These are phyloP conservation scores for Nasonovia ribisnigri DNA, from an alignment of 2,888 invertebrate genomes.

Conservation along the genomic window DNA sequence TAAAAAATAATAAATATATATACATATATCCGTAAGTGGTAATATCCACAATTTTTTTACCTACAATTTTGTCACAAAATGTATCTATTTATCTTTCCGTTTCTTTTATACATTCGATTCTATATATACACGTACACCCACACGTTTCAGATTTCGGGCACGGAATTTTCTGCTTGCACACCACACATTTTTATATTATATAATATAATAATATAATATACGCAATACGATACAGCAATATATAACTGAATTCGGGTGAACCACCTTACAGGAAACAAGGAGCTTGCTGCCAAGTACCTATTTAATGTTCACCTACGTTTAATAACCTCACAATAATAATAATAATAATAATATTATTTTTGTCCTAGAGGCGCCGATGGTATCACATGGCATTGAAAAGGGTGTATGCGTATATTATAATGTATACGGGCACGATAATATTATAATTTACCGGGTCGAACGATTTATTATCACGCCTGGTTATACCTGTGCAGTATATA, in stretches of 20 bases:
- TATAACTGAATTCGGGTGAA: not conserved
- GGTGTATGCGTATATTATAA: constrained; percentile 1
- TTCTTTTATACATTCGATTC: not conserved
- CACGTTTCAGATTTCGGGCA: not conserved
- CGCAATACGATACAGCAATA: not conserved
- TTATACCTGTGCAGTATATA: not conserved
- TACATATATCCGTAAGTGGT: not conserved
- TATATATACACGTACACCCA: not conserved
- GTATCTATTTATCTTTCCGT: not conserved
- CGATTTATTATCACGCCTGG: constrained; percentile 54
- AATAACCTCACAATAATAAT: not conserved
- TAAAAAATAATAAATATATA: not conserved
- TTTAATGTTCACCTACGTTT: not conserved
- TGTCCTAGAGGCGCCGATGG: constrained; percentile 50
- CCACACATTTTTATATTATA: not conserved
- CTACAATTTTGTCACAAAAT: not conserved
- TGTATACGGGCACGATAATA: constrained; percentile 44
- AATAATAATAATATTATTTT: constrained; percentile 24
- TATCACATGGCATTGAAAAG: constrained; percentile 44
- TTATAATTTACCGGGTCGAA: constrained; percentile 48
- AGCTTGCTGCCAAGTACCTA: not conserved
- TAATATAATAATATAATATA: not conserved
- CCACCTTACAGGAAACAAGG: not conserved
- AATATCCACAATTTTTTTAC: not conserved
- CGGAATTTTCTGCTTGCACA: not conserved